phyloP scores from a whole-genome alignment of 1,140 invertebrate species.

The Piezodorus guildinii region DNA sequence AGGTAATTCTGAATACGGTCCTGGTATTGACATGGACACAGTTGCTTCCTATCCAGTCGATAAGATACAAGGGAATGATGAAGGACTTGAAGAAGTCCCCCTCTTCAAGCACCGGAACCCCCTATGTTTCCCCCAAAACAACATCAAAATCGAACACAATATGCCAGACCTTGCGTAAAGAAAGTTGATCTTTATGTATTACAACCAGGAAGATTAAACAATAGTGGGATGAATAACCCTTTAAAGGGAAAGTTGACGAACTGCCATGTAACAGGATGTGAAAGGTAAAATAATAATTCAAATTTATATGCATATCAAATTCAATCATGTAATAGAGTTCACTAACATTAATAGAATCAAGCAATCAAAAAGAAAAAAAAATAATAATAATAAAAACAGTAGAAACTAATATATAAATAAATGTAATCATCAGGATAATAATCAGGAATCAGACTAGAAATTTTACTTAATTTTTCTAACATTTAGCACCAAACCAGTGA shows the following conservation, averaged over 20 bases:
- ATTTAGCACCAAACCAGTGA: too few relatives aligned
- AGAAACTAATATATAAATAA: too few relatives aligned
- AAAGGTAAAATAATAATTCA: conserved; percentile 46
- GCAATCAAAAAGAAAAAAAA: too few relatives aligned
- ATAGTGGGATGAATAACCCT: conserved; percentile 59
- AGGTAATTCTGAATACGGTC: not conserved
- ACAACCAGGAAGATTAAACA: conserved; percentile 65
- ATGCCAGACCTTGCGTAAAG: conserved; percentile 65
- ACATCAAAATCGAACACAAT: conserved; percentile 29
- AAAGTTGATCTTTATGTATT: conserved; percentile 76
- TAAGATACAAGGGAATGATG: conserved; percentile 1
- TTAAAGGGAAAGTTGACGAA: conserved; percentile 82
- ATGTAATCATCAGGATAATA: too few relatives aligned
- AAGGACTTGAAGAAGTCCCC: not conserved
- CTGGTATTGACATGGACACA: not conserved
- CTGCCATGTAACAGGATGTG: conserved; percentile 77
- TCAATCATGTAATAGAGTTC: not conserved
- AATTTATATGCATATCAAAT: not conserved
- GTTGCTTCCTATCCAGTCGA: not conserved
- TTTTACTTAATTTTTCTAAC: too few relatives aligned
- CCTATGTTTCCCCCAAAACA: not conserved
- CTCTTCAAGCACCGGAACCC: not conserved
- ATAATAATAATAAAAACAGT: too few relatives aligned
- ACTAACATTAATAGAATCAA: not conserved
- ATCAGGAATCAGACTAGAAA: too few relatives aligned